Conservation (phyloP, 2,888 invertebrate species). For the Monopis laevigella region DNA sequence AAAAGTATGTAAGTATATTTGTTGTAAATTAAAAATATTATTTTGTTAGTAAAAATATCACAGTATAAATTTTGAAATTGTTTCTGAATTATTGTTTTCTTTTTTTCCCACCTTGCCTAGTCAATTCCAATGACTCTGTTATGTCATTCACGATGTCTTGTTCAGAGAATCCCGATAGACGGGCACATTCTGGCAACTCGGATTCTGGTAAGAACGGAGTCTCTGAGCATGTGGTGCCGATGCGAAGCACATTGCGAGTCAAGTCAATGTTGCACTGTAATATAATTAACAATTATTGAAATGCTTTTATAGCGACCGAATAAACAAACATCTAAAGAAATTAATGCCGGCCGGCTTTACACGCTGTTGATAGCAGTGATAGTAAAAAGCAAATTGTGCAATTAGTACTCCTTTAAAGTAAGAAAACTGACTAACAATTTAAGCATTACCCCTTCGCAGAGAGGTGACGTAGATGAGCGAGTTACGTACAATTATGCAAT, state of each 20-base stretch:
- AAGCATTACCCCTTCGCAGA: no score
- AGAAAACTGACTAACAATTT: no score
- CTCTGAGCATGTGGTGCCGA: constrained; percentile 94
- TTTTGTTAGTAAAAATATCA: not conserved
- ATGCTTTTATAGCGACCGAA: no score
- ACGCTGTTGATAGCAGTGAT: no score
- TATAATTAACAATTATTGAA: constrained; percentile 1
- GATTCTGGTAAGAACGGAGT: constrained; percentile 87
- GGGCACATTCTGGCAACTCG: constrained; percentile 75
- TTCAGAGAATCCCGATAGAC: constrained; percentile 75
- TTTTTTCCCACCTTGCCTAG: constrained; percentile 47
- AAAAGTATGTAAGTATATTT: not conserved
- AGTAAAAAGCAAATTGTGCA: no score
- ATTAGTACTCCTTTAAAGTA: no score
- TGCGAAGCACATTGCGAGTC: constrained; percentile 84
- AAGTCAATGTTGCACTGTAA: constrained; percentile 89
- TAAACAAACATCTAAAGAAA: no score
- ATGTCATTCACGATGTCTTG: constrained; percentile 75
- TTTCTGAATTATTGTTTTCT: constrained; percentile 3
- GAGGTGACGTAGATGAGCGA: no score
- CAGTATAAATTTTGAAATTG: not conserved
- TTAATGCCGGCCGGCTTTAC: no score
- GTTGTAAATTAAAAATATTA: no score
- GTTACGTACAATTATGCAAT: no score
- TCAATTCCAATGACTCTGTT: constrained; percentile 77